phyloP scores from a whole-genome alignment of 2,888 invertebrate species.

The Halictus ligatus region DNA sequence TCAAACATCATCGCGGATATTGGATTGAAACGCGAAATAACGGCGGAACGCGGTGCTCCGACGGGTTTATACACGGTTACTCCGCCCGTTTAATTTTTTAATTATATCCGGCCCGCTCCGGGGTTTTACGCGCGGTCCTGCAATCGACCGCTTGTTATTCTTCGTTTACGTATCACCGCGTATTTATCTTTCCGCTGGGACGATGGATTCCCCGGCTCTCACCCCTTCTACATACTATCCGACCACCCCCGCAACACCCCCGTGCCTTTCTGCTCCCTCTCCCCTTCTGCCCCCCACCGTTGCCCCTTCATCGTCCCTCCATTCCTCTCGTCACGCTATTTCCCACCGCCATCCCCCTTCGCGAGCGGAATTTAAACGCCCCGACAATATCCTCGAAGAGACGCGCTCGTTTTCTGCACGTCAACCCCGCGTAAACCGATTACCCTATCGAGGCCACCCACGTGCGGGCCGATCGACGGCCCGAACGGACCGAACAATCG shows the following conservation, averaged over 20 bases:
- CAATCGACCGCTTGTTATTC: slow-evolving; percentile 53
- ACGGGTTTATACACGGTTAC: slow-evolving; percentile 21
- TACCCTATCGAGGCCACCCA: slow-evolving; percentile 67
- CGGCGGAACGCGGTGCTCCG: slow-evolving; percentile 23
- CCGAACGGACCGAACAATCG: slow-evolving; percentile 25
- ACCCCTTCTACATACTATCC: neutral
- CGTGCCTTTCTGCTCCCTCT: neutral
- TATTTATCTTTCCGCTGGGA: slow-evolving; percentile 59
- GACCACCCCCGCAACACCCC: neutral
- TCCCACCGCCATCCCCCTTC: neutral
- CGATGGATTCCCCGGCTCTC: slow-evolving; percentile 32
- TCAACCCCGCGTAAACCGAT: slow-evolving; percentile 69
- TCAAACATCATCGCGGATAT: slow-evolving; percentile 41
- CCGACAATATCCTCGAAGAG: slow-evolving; percentile 62
- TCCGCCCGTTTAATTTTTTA: slow-evolving; percentile 53
- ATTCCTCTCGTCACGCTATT: neutral
- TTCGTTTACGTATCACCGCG: slow-evolving; percentile 53
- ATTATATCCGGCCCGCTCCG: slow-evolving; percentile 40
- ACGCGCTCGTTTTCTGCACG: slow-evolving; percentile 63
- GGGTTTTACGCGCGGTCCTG: slow-evolving; percentile 47
- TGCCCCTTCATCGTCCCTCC: neutral
- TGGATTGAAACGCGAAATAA: slow-evolving; percentile 32
- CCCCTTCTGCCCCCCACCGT: no score
- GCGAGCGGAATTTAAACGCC: slow-evolving; percentile 61
- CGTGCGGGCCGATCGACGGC: slow-evolving; percentile 47